Evolutionary conservation across 2,888 invertebrate species (phyloP), one percentile per base, ranked within the genome.

Genomic region (Liodrosophila aerea): DNA sequence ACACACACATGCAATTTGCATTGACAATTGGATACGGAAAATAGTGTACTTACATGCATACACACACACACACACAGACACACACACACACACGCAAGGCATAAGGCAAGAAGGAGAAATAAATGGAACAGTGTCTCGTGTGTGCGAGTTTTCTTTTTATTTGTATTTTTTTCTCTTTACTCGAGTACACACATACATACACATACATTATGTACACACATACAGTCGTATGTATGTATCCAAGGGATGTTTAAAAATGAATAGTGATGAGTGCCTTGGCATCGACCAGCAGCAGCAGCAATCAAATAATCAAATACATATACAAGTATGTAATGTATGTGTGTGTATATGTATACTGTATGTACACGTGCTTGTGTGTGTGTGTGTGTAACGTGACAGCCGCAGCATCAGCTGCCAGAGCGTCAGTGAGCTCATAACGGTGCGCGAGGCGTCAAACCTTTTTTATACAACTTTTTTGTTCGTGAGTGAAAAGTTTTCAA

Each of bases 381-480:
- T 43, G 29, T 49, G 59, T 33, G 41, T 58, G 62, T 45, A 71
- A 71, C 66, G 66, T 63, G 72, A 63, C 72, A 64, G 64, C 57
- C 72, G 43, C 71, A 71, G 72, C 71, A 72, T 71, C 71, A 67
- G 72, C 72, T 72, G 70, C 64, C 67, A 44, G 46, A 72, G 60
- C 60, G 47, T 64, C 60, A 72, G 72, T 70, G 71, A 70, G 71
- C 70, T 70, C 70, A 71, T 70, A 70, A 70, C 71, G 63, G 66
- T 70, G 57, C 66, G 66, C 49, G 62, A 66, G 56, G 57, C 60
- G 66, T 62, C 61, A 62, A 69, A 66, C 54, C 54, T 54, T 62
- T 49, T 49, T 56, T 49, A 30, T 50, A 9, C 16, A 15, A 52
- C 33, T 37, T 15, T 22, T 5, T 45, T 39, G 13, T 45, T 54